These are phyloP conservation scores for Nothobranchius furzeri DNA, from an alignment of 2,113 vertebrate genomes.

Conservation along the genomic window DNA sequence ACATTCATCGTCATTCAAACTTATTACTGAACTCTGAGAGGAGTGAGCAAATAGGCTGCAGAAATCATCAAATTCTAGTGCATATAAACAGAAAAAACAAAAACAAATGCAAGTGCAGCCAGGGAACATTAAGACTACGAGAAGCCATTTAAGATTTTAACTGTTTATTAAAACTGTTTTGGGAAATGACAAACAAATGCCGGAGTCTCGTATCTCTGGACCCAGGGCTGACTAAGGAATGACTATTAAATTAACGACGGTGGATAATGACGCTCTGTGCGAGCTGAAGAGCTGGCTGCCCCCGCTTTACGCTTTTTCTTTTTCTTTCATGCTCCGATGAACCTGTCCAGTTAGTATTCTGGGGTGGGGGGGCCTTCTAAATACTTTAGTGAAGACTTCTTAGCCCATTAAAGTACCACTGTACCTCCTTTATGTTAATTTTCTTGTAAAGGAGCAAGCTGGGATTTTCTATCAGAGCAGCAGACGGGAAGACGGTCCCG, in stretches of 20 bases:
- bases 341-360: constrained; percentile 76
- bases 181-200: constrained; percentile 77
- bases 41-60: constrained; percentile 67
- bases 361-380: constrained; percentile 66
- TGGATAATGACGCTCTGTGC: constrained; percentile 74
- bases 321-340: constrained; percentile 78
- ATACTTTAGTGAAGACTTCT: constrained; percentile 80
- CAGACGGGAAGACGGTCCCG: constrained; percentile 63
- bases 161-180: constrained; percentile 81
- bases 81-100: constrained; percentile 26
- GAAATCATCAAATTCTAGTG: constrained; percentile 73
- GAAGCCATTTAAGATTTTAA: constrained; percentile 76
- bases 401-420: constrained; percentile 78
- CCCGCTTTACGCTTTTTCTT: constrained; percentile 69
- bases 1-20: constrained; percentile 64
- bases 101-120: constrained; percentile 56
- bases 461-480: constrained; percentile 72
- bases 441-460: constrained; percentile 75
- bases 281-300: constrained; percentile 65
- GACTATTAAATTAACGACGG: constrained; percentile 80
- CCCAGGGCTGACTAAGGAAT: constrained; percentile 69
- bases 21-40: constrained; percentile 70
- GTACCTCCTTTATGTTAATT: constrained; percentile 78
- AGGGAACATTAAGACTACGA: constrained; percentile 74
- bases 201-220: constrained; percentile 66